Evolutionary conservation across 1,140 invertebrate species (phyloP), one percentile per base, ranked within the genome.

Genomic region (Conus betulinus): DNA sequence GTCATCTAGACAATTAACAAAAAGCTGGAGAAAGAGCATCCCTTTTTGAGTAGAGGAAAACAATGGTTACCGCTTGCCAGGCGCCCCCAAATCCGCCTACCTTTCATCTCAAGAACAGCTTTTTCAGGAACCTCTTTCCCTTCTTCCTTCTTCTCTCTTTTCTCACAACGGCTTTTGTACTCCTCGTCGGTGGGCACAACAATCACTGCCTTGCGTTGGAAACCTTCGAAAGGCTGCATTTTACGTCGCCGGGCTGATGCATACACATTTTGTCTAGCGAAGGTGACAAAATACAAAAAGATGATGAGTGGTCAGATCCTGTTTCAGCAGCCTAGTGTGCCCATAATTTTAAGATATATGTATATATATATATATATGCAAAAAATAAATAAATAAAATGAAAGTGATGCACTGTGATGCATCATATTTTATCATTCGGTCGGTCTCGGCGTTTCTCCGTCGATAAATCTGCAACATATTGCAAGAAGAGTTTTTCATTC

Each of bases 81-180:
- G 88, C 89, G 74, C 87, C 74, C 23, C 57, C 78, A 88, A 85
- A 91, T 90, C 88, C 89, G 84, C 93, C 94, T 95, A 98, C 98
- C 98, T 98, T 99, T 99, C 97, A 99, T 98, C 96, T 98, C 98
- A 95, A 98, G 96, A 92, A 99, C 96, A 93, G 97, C 97, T 93
- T 96, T 97, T 95, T 98, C 98, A 93, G 98, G 97, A 94, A 98
- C 97, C 93, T 98, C 97, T 97, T 98, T 98, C 95, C 97, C 97
- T 96, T 98, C 97, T 94, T 97, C 97, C 94, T 97, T 96, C 94
- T 97, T 96, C 95, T 98, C 97, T 93, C 97, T 97, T 94, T 97
- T 96, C 91, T 96, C 96, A 95, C 97, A 96, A 90, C 98, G 97
- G 93, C 96, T 96, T 96, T 97, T 97, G 96, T 97, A 98, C 93